Conservation (phyloP, 2,113 vertebrate species). For the mouse (Mus musculus) region DNA sequence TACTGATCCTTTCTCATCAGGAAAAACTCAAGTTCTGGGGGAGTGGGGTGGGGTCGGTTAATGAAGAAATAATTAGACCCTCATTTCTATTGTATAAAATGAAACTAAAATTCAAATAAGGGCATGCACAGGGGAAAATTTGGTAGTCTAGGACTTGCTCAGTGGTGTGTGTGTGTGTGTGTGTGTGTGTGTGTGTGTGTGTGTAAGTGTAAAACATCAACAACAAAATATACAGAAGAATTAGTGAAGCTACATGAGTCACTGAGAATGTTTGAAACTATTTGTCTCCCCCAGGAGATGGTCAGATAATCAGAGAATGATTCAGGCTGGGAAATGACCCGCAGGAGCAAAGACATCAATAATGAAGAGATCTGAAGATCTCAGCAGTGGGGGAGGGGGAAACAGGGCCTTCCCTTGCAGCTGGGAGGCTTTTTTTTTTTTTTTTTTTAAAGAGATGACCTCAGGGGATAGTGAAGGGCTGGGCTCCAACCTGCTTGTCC, state of each 20-base stretch:
- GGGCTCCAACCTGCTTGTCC: slow-evolving; percentile 9
- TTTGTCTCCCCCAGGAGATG: slow-evolving; percentile 36
- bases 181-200: neutral
- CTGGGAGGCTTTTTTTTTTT: neutral
- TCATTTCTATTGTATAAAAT: neutral
- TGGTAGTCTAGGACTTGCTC: neutral
- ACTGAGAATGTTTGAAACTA: slow-evolving; percentile 66
- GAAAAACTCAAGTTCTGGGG: neutral
- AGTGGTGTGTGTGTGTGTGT: neutral
- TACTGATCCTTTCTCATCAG: neutral
- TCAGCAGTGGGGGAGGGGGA: neutral
- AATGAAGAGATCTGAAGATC: neutral
- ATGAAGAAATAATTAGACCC: slow-evolving; percentile 35
- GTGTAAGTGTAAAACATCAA: neutral
- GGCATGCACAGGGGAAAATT: neutral
- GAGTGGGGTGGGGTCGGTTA: neutral
- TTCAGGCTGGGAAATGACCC: slow-evolving; percentile 60
- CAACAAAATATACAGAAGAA: slow-evolving; percentile 52
- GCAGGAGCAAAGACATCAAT: neutral
- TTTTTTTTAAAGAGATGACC: neutral
- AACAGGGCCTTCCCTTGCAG: neutral
- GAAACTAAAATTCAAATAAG: slow-evolving; percentile 49
- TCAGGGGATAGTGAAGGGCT: neutral
- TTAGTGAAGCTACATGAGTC: slow-evolving; percentile 62
- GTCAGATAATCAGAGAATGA: slow-evolving; percentile 41